A percentile compares a stretch with the other conserved stretches of the same genome.
phyloP scores from a whole-genome alignment of 2,797 vertebrate genomes.

The Anguilla anguilla region DNA sequence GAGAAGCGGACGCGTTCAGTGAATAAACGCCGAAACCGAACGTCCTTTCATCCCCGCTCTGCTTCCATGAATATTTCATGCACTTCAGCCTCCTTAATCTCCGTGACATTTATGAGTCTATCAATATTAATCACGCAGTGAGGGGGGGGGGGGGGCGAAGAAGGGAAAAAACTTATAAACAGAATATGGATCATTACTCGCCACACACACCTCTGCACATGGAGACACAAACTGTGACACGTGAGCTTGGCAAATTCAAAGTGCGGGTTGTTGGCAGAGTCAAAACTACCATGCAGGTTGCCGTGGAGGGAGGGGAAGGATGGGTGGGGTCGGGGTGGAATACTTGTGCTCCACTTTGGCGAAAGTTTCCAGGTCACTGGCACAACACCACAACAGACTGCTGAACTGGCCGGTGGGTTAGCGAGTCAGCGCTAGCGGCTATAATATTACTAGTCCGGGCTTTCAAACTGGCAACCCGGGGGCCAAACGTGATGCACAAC shows the following conservation, averaged over 20 bases:
- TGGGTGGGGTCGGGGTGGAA: background rate
- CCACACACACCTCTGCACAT: background rate
- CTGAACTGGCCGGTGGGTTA: background rate
- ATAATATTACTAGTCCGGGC: too few species aligned
- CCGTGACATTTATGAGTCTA: background rate
- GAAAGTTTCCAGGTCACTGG: background rate
- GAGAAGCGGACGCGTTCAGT: background rate
- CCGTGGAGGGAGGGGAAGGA: background rate
- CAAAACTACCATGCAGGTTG: background rate
- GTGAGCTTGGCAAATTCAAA: background rate
- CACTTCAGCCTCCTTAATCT: background rate
- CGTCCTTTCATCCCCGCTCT: background rate
- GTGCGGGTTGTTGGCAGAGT: too few species aligned
- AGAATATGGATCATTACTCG: background rate
- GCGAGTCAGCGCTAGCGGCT: background rate
- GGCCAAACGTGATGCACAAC: too few species aligned
- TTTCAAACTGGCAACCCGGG: too few species aligned
- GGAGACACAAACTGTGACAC: background rate
- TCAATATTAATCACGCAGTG: background rate
- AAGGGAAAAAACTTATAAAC: background rate
- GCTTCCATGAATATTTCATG: constrained; percentile 1
- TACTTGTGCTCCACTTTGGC: background rate
- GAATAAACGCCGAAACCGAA: background rate
- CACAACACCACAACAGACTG: background rate
- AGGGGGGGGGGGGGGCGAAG: background rate